Conservation (phyloP, 2,888 invertebrate genomes). For the Ochropleura leucogaster region DNA sequence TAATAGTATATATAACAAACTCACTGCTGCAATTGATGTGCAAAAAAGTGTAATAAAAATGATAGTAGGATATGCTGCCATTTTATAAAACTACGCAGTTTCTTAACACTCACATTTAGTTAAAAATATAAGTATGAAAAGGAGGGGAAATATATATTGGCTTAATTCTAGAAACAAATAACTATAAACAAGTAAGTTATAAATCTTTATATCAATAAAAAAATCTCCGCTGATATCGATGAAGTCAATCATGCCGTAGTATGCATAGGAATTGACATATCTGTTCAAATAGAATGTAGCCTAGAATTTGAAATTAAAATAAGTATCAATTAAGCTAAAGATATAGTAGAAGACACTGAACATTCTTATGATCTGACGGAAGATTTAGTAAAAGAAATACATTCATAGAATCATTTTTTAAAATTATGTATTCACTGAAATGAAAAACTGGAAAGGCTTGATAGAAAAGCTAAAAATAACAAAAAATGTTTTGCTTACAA, state of each 20-base stretch:
- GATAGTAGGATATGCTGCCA: slow-evolving; percentile 33
- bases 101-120: slow-evolving; percentile 25
- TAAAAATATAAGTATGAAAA: slow-evolving; percentile 22
- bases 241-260: neutral
- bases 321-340: neutral
- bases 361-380: neutral
- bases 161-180: slow-evolving; percentile 42
- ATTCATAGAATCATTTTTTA: neutral
- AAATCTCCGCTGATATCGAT: slow-evolving; percentile 20
- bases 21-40: slow-evolving; percentile 51
- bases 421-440: neutral
- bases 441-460: neutral
- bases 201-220: slow-evolving; percentile 43
- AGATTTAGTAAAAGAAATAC: neutral
- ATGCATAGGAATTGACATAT: neutral
- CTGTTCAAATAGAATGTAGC: neutral
- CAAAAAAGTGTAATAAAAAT: slow-evolving; percentile 37
- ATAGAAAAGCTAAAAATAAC: slow-evolving; percentile 7
- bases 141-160: slow-evolving; percentile 11
- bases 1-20: slow-evolving; percentile 25
- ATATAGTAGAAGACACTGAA: neutral
- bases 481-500: slow-evolving; percentile 2
- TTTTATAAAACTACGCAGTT: slow-evolving; percentile 30
- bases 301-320: neutral
- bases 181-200: slow-evolving; percentile 39